phyloP scores from a whole-genome alignment of 37 sponge, comb jelly and placozoan genomes.

The Geodia barretti region DNA sequence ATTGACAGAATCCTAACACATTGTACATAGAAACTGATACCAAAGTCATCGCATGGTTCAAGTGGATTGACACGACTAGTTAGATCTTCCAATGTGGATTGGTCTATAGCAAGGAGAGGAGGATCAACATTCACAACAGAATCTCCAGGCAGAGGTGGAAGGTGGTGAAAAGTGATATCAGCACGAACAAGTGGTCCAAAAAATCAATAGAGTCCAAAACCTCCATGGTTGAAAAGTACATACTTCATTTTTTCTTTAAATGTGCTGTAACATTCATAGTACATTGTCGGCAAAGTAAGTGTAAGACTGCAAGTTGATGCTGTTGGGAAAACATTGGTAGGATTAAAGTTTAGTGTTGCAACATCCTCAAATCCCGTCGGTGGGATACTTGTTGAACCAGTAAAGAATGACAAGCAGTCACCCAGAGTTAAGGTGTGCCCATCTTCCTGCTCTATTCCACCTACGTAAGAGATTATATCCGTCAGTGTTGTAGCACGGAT shows the following conservation, averaged over 20 bases:
- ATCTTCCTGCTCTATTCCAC: too few species aligned
- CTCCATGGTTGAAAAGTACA: constrained; percentile 43
- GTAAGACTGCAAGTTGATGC: constrained; percentile 26
- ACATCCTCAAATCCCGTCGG: constrained; percentile 3
- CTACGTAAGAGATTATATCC: too few species aligned
- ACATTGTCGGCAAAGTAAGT: constrained; percentile 26
- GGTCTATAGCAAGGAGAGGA: neutral
- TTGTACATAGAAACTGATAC: neutral
- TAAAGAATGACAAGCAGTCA: constrained; percentile 19
- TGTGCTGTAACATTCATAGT: neutral
- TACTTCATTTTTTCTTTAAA: constrained; percentile 37
- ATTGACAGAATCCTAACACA: too few species aligned
- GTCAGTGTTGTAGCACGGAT: too few species aligned
- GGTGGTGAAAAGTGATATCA: too few species aligned
- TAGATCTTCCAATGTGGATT: neutral
- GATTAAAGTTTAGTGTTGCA: neutral
- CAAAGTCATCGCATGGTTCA: neutral
- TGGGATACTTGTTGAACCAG: constrained; percentile 18
- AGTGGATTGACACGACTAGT: neutral
- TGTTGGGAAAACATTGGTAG: constrained; percentile 8
- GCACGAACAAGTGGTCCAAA: too few species aligned
- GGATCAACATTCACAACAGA: neutral
- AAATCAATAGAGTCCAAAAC: constrained; percentile 30
- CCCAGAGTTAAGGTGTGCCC: too few species aligned
- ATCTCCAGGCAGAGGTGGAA: neutral